Percentiles rank a stretch among this genome's conserved stretches.
Conservation (phyloP, 2,797 vertebrate species). For the Xiphophorus birchmanni region DNA sequence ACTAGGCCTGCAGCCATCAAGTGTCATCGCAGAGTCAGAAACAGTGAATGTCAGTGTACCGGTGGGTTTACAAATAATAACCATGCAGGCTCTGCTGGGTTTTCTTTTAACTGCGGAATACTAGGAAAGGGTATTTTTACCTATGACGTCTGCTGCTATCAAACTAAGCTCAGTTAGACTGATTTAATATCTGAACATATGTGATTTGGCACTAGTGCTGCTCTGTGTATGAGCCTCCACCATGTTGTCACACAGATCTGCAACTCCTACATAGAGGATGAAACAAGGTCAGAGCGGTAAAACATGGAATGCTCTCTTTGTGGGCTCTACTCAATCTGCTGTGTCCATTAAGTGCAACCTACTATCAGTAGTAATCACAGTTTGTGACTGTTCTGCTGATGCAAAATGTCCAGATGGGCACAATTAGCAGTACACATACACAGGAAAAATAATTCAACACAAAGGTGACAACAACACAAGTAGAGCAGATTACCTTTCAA, state of each 20-base stretch:
- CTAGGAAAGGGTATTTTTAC: not conserved
- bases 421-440: not conserved
- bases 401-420: slow-evolving; percentile 12
- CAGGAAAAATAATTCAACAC: not conserved
- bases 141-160: not conserved
- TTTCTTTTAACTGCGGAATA: not conserved
- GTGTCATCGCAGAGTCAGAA: slow-evolving; percentile 12
- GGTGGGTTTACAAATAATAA: not conserved
- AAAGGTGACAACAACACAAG: not conserved
- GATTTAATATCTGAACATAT: slow-evolving; percentile 22
- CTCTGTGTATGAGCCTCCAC: slow-evolving; percentile 2
- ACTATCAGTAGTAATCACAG: slow-evolving; percentile 5
- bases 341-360: slow-evolving; percentile 15
- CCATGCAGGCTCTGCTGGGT: not conserved
- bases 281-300: slow-evolving; percentile 55
- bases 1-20: slow-evolving; percentile 24
- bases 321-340: slow-evolving; percentile 14
- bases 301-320: slow-evolving; percentile 34
- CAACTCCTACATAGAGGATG: slow-evolving; percentile 39
- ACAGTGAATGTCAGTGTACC: slow-evolving; percentile 6
- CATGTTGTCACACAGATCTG: slow-evolving; percentile 46
- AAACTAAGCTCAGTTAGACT: not conserved
- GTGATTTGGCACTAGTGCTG: not conserved
- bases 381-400: slow-evolving; percentile 38
- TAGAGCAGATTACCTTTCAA: slow-evolving; percentile 13